Conservation (phyloP, 2,113 vertebrate genomes). For the Camarhynchus parvulus region DNA sequence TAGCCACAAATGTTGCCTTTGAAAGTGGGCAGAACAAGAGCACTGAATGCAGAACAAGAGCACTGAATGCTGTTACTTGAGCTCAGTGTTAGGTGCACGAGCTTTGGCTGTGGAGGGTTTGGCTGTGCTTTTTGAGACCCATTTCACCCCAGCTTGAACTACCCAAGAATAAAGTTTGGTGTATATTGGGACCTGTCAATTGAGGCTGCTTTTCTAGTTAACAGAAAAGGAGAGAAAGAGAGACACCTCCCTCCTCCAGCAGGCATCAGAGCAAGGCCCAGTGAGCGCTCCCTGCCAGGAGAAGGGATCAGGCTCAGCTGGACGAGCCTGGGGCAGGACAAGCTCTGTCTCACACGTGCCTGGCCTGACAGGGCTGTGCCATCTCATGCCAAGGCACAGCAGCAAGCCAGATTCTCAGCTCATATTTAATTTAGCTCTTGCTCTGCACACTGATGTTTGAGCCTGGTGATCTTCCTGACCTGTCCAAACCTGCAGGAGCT, state of each 20-base stretch:
- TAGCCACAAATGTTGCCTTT: neutral
- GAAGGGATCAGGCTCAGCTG: neutral
- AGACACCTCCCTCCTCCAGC: neutral
- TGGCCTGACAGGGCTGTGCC: neutral
- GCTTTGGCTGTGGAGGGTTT: neutral
- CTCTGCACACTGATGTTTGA: neutral
- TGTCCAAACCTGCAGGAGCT: neutral
- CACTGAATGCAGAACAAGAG: too few species aligned
- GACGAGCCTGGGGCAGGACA: neutral
- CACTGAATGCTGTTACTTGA: neutral
- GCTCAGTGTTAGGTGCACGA: neutral
- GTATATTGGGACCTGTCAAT: neutral
- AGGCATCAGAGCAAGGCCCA: neutral
- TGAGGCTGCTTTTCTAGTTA: neutral
- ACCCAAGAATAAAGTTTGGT: neutral
- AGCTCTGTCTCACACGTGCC: neutral
- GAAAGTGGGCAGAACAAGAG: neutral
- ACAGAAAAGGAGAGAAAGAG: neutral
- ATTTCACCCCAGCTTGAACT: neutral
- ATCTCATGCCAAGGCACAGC: neutral
- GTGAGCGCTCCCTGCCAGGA: rapidly evolving
- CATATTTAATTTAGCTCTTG: neutral
- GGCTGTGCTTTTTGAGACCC: neutral
- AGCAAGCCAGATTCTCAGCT: neutral
- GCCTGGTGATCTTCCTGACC: neutral